phyloP scores from a whole-genome alignment of 2,797 vertebrate genomes.

The Masticophis lateralis region DNA sequence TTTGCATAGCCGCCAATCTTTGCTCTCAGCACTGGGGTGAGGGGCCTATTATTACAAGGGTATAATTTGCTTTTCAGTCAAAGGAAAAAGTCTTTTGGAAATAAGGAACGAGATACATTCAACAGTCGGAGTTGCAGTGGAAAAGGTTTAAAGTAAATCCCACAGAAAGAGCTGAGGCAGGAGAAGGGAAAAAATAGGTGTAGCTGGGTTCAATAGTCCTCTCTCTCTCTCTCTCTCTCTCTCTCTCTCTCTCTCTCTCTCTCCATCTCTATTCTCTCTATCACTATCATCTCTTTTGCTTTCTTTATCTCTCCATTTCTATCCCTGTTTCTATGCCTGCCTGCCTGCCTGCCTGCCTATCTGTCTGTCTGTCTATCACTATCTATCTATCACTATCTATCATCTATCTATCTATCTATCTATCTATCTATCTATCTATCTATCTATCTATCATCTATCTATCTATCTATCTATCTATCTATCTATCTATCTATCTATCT shows the following conservation, averaged over 20 bases:
- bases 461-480: neutral
- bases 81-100: neutral
- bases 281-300: too few relatives aligned
- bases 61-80: neutral
- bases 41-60: neutral
- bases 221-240: too few relatives aligned
- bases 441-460: too few relatives aligned
- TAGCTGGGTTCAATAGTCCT: neutral
- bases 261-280: too few relatives aligned
- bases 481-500: neutral
- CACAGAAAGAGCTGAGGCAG: neutral
- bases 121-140: neutral
- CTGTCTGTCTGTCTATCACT: too few relatives aligned
- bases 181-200: neutral
- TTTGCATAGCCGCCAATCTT: neutral
- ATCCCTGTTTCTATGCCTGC: neutral
- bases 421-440: too few relatives aligned
- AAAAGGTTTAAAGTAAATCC: neutral
- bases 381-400: neutral
- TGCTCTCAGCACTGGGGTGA: neutral
- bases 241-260: too few relatives aligned
- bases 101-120: neutral
- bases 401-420: too few relatives aligned
- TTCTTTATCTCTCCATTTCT: rapidly evolving
- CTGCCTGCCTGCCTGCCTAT: too few relatives aligned